Conservation (phyloP, 2,797 vertebrate species). For the Anabacerthia variegaticeps region DNA sequence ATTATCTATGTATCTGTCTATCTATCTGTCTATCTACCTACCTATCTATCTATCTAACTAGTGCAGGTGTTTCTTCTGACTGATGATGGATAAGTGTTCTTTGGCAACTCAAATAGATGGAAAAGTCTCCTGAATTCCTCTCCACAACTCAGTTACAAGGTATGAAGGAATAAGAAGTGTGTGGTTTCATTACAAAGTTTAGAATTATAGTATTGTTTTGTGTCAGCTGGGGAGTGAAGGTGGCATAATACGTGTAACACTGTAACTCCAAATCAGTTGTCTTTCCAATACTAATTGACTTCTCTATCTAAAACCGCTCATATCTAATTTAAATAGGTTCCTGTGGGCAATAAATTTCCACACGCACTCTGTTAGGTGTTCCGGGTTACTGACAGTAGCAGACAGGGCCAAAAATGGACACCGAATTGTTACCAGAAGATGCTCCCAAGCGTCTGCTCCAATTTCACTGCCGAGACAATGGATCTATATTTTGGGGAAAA, state of each 20-base stretch:
- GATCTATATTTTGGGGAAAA: constrained; percentile 48
- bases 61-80: not conserved
- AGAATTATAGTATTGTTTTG: not conserved
- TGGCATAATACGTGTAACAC: not conserved
- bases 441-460: constrained; percentile 79
- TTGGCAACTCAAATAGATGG: not conserved
- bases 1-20: too few relatives aligned
- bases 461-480: constrained; percentile 77
- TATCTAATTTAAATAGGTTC: not conserved
- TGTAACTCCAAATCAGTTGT: not conserved
- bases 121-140: not conserved
- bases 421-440: constrained; percentile 75
- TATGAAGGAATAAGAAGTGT: not conserved
- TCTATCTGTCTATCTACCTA: too few relatives aligned
- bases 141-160: not conserved
- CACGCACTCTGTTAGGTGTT: constrained; percentile 72
- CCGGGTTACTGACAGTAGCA: constrained; percentile 76
- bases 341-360: not conserved
- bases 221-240: not conserved
- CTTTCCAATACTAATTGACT: not conserved
- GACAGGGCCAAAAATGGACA: constrained; percentile 79
- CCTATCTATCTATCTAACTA: too few relatives aligned
- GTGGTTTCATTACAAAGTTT: not conserved
- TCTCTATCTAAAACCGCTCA: not conserved
- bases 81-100: not conserved